Evolutionary conservation across 2,113 vertebrate genomes (phyloP), one percentile per base, ranked within the genome.

Genomic region (Sus scrofa): DNA sequence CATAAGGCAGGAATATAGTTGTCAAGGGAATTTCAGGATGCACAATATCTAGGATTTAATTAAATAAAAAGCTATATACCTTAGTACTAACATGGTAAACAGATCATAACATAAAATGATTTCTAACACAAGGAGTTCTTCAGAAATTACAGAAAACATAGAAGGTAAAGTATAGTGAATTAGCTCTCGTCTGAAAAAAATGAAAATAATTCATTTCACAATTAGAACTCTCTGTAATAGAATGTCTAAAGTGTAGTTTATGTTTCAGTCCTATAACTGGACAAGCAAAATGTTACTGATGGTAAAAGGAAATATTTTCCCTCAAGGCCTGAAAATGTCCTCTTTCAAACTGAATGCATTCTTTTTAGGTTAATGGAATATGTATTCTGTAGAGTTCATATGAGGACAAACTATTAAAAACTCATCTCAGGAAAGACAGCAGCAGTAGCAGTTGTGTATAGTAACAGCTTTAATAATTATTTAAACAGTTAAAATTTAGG

Each of bases 351-450:
- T 30, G n/a, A 92, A 73, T 89, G 50, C 7, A 3, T 82, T 87
- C n/a, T 75, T 50, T 50, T 52, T 4, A 8, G 63, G 44, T 71
- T 94, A 94, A 78, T 85, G 62, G 50, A 85, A 68, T 86, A 94
- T 71, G 62, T 79, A 27, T 81, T 95, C 94, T 86, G 74, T 44
- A 56, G 91, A 82, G 89, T 85, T 96, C 86, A 93, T 14, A 9
- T 75, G 34, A 88, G 91, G 88, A 91, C 44, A 20, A 37, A 90
- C 30, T 71, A 81, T 86, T 96, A 93, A 62, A 24, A 81, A n/a
- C 75, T 77, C 63, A 63, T 73, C 60, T 83, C 60, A 84, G 63
- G 54, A 73, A 84, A 93, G 39, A 32, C 60, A 68, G 34, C 63
- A 84, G 84, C 32, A 82, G 56, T 10, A 87, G 83, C 68, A 24